A percentile compares a stretch with the other conserved stretches of the same genome.
Conservation (phyloP, 2,113 vertebrate species). For the Corvus moneduloides region DNA sequence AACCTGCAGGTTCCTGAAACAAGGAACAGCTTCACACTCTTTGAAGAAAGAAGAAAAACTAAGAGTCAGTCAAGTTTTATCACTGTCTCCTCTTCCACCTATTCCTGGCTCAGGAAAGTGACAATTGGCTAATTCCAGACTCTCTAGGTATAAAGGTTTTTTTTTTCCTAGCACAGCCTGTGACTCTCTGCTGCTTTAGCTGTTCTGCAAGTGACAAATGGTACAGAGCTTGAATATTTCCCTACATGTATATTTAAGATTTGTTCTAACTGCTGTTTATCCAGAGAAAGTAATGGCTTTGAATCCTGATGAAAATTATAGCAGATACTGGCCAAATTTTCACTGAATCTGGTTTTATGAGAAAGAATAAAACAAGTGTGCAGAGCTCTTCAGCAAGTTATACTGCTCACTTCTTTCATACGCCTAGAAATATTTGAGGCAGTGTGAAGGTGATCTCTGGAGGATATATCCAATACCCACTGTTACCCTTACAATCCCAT, state of each 20-base stretch:
- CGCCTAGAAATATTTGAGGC: neutral
- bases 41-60: neutral
- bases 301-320: neutral
- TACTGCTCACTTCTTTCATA: neutral
- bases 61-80: neutral
- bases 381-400: neutral
- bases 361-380: conserved; percentile 32
- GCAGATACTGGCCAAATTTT: neutral
- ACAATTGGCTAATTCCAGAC: neutral
- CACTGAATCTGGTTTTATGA: conserved; percentile 18
- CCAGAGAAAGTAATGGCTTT: neutral
- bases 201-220: conserved; percentile 2
- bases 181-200: neutral
- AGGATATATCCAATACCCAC: conserved; percentile 31
- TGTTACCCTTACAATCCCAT: conserved; percentile 38
- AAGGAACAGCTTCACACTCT: neutral
- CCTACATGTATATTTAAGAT: neutral
- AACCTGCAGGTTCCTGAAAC: neutral
- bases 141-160: neutral
- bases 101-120: neutral
- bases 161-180: neutral
- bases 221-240: neutral
- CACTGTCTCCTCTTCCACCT: neutral
- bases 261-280: conserved; percentile 3
- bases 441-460: conserved; percentile 52